Conservation (phyloP, 2,113 vertebrate species). For the Austrofundulus limnaeus region DNA sequence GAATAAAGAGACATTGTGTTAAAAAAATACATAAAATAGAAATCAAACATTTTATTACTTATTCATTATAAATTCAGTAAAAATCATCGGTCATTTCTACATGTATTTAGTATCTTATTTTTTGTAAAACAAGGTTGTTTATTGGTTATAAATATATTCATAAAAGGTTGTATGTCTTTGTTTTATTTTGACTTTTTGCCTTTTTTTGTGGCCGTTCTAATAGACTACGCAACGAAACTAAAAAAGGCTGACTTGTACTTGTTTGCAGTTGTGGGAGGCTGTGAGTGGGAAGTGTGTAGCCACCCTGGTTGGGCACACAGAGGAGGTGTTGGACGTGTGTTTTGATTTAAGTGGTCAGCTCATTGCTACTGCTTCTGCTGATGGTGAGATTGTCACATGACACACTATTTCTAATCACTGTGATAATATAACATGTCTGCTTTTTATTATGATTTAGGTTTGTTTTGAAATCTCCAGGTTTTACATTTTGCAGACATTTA, state of each 20-base stretch:
- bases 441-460: not conserved
- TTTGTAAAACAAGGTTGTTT: too few species aligned
- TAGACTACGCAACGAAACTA: not conserved
- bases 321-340: constrained; percentile 91
- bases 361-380: constrained; percentile 89
- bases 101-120: too few species aligned
- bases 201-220: not conserved
- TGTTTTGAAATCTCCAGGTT: not conserved
- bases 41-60: not conserved
- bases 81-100: not conserved
- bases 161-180: not conserved
- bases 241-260: constrained; percentile 12
- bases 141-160: too few species aligned
- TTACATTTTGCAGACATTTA: not conserved
- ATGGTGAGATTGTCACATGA: constrained; percentile 78
- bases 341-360: constrained; percentile 90
- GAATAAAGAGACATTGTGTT: not conserved
- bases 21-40: not conserved
- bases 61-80: too few species aligned
- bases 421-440: not conserved
- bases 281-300: constrained; percentile 80
- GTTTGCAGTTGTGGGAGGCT: constrained; percentile 87
- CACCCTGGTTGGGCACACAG: constrained; percentile 85
- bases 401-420: not conserved
- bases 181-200: not conserved